These are phyloP conservation scores for Charadrius vociferus DNA, from an alignment of 2,113 vertebrate genomes.

Conservation along the genomic window DNA sequence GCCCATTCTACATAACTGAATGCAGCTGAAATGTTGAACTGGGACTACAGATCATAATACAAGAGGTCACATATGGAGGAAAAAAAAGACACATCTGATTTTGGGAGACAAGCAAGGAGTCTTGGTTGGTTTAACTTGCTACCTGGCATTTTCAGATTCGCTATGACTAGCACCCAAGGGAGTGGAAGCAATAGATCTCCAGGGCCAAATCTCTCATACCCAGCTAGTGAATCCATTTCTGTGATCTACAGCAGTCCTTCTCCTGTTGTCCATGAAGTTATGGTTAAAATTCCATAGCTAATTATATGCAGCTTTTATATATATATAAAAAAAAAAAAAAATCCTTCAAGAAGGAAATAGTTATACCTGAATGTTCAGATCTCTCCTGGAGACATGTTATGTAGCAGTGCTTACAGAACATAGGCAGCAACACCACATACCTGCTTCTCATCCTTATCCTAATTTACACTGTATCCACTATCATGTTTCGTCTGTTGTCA, in stretches of 20 bases:
- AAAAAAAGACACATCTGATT: not conserved
- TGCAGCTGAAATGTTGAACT: not conserved
- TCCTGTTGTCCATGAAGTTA: not conserved
- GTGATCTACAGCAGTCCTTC: not conserved
- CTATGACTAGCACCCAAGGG: not conserved
- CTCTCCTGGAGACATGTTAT: not conserved
- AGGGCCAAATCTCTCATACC: not conserved
- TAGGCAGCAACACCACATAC: not conserved
- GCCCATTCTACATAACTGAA: not conserved
- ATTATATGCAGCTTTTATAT: not conserved
- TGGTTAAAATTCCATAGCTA: not conserved
- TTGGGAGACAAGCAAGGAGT: not conserved
- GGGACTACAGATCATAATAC: not conserved
- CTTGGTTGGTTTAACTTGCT: not conserved
- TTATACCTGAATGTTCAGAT: not conserved
- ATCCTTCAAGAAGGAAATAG: not conserved
- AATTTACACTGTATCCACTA: not conserved
- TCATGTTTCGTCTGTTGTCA: not conserved
- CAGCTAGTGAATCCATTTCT: not conserved
- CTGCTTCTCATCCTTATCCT: not conserved
- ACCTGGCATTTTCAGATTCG: not conserved
- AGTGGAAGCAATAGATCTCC: not conserved
- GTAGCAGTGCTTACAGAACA: not conserved
- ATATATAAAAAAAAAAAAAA: no score
- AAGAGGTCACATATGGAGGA: not conserved